Evolutionary conservation across 2,113 vertebrate species (phyloP).

Genomic region (Nettapus auritus): DNA sequence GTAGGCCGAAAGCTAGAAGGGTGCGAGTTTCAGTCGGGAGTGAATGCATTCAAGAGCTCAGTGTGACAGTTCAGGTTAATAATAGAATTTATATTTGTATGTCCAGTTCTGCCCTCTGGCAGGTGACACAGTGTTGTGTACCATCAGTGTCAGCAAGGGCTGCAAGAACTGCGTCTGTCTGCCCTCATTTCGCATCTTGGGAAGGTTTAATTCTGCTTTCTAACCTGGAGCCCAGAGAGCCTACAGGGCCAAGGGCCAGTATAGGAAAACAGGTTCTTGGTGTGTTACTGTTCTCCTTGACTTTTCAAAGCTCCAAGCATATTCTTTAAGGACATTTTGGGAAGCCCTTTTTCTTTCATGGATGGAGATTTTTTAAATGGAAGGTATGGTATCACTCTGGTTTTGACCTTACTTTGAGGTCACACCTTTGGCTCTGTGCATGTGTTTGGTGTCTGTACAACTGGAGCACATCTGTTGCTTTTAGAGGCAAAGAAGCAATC

Average conservation of each 20-base stretch:
- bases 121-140: neutral
- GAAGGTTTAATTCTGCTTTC: neutral
- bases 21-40: neutral
- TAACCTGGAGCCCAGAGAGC: neutral
- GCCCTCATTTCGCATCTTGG: neutral
- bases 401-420: neutral
- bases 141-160: neutral
- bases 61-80: neutral
- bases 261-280: neutral
- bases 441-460: neutral
- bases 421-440: neutral
- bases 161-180: neutral
- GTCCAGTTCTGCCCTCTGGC: neutral
- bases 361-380: neutral
- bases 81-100: neutral
- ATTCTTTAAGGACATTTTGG: neutral
- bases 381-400: neutral
- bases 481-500: neutral
- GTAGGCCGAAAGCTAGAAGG: neutral
- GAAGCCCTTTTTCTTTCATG: neutral
- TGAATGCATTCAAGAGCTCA: neutral
- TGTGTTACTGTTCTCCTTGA: neutral
- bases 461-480: neutral
- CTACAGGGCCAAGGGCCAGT: neutral
- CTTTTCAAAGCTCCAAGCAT: neutral